Evolutionary conservation across 2,113 vertebrate species (phyloP).

Genomic region (Perca schrenkii): DNA sequence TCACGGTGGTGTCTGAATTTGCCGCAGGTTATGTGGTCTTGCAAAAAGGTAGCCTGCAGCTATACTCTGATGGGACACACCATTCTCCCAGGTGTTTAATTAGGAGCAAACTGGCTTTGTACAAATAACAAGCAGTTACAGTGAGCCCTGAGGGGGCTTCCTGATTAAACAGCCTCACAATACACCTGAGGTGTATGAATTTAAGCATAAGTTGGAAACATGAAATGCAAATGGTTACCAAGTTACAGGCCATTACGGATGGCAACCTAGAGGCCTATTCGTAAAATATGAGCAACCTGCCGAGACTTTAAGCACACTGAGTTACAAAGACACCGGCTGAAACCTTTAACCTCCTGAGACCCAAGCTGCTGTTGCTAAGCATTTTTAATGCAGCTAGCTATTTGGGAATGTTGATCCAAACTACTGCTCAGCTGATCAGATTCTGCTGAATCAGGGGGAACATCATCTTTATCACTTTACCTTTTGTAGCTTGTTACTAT

Average conservation of each 20-base stretch:
- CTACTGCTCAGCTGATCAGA: too few relatives aligned
- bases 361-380: too few relatives aligned
- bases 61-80: not conserved
- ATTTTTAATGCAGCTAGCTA: too few relatives aligned
- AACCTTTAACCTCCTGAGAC: too few relatives aligned
- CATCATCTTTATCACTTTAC: too few relatives aligned
- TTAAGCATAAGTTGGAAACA: not conserved
- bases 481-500: too few relatives aligned
- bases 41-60: not conserved
- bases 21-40: too few relatives aligned
- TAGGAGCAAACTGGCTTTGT: not conserved
- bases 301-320: not conserved
- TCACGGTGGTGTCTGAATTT: not conserved
- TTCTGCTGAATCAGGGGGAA: too few relatives aligned
- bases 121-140: not conserved
- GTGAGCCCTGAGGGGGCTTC: not conserved
- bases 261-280: too few relatives aligned
- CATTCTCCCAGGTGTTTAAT: constrained; percentile 47
- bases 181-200: not conserved
- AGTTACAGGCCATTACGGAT: fast-evolving
- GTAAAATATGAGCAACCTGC: not conserved
- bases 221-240: not conserved
- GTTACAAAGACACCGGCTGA: too few relatives aligned
- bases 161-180: not conserved
- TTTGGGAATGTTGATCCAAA: too few relatives aligned